These are phyloP conservation scores for Muscicapa adusta DNA, from an alignment of 2,113 vertebrate genomes.

Conservation along the genomic window DNA sequence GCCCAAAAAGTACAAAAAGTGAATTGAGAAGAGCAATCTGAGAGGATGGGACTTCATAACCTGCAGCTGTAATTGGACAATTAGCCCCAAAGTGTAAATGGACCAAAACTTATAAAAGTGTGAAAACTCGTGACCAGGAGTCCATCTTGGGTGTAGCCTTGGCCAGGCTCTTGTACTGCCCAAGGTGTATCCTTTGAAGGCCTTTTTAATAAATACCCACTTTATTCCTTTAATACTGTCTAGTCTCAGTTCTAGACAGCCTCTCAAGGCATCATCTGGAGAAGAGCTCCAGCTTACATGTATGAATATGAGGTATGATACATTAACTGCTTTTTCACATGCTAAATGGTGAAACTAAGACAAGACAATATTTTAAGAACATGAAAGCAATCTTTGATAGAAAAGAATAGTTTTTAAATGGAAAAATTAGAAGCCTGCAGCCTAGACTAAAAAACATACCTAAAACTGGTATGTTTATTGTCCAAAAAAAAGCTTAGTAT, in stretches of 20 bases:
- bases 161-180: background rate
- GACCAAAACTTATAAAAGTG: background rate
- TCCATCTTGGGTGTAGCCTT: background rate
- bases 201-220: background rate
- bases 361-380: background rate
- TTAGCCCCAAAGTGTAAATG: background rate
- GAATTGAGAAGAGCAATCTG: background rate
- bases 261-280: background rate
- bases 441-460: too few species aligned
- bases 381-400: background rate
- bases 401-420: background rate
- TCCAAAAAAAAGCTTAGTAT: background rate
- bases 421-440: background rate
- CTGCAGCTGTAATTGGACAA: background rate
- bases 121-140: fast-evolving
- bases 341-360: background rate
- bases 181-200: background rate
- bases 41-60: background rate
- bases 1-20: background rate
- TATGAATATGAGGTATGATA: background rate
- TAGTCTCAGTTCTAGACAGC: background rate
- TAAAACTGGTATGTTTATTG: background rate
- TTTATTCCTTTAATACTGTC: background rate
- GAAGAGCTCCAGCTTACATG: background rate
- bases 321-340: background rate